Evolutionary conservation across 2,113 vertebrate genomes (phyloP).

Genomic region (Vanacampus margaritifer): DNA sequence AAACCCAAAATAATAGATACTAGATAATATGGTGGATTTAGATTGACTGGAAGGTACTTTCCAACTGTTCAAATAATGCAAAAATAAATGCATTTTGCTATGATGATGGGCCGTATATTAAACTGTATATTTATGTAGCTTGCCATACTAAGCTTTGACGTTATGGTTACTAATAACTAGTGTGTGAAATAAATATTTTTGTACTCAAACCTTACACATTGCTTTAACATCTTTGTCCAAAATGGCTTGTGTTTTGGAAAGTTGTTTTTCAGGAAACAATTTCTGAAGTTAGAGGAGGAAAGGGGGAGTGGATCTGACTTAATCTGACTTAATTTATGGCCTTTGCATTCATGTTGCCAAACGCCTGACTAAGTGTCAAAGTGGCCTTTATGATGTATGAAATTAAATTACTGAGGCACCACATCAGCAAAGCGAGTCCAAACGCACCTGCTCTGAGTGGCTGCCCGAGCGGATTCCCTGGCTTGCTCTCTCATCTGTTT

Average conservation of each 20-base stretch:
- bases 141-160: not conserved
- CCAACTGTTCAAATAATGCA: not conserved
- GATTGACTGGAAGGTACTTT: not conserved
- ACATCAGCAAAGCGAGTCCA: constrained; percentile 46
- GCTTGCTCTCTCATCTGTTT: constrained; percentile 31
- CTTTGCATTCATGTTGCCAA: constrained; percentile 54
- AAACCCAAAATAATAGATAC: too few species aligned
- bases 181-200: not conserved
- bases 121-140: not conserved
- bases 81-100: not conserved
- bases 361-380: constrained; percentile 64
- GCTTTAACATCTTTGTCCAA: not conserved
- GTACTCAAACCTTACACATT: not conserved
- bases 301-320: constrained; percentile 62
- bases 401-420: constrained; percentile 71
- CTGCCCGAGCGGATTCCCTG: constrained; percentile 45
- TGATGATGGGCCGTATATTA: not conserved
- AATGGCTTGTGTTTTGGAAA: not conserved
- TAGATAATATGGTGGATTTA: not conserved
- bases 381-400: constrained; percentile 76
- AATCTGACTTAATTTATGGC: constrained; percentile 70
- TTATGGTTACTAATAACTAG: not conserved
- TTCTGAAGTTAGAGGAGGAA: constrained; percentile 27
- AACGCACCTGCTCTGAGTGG: constrained; percentile 51
- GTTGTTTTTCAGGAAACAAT: constrained; percentile 22